phyloP scores from a whole-genome alignment of 2,888 invertebrate species.

The Epirrita christyi region DNA sequence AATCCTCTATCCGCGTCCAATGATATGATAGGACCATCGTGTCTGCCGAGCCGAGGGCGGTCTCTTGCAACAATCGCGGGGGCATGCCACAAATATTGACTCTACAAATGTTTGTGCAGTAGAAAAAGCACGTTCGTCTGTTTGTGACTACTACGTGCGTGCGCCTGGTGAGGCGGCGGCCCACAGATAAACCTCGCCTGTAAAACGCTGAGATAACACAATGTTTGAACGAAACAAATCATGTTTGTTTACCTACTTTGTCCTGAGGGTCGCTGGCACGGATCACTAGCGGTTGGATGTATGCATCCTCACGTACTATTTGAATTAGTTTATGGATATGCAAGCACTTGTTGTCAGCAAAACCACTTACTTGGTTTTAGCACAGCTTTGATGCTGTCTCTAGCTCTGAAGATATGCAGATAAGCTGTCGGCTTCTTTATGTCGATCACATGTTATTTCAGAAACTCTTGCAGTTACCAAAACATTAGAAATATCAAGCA shows the following conservation, averaged over 20 bases:
- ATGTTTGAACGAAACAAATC: conserved; percentile 77
- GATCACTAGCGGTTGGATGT: conserved; percentile 60
- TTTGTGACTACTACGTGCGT: conserved; percentile 63
- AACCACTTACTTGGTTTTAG: conserved; percentile 32
- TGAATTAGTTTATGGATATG: conserved; percentile 59
- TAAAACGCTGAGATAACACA: conserved; percentile 66
- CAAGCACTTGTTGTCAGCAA: conserved; percentile 42
- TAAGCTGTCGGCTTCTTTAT: conserved; percentile 11
- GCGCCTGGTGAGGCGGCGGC: conserved; percentile 58
- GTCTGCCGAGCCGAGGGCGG: conserved; percentile 28
- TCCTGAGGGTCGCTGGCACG: conserved; percentile 62
- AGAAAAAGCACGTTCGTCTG: conserved; percentile 69
- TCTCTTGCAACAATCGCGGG: conserved; percentile 64
- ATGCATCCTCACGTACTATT: conserved; percentile 77
- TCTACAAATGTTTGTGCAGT: conserved; percentile 71
- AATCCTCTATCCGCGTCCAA: conserved; percentile 6
- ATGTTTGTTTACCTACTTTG: conserved; percentile 75
- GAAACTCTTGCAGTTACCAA: conserved; percentile 12
- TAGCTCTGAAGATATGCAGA: conserved; percentile 9
- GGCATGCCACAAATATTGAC: conserved; percentile 78
- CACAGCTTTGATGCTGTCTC: conserved; percentile 6
- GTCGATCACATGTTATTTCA: conserved; percentile 1
- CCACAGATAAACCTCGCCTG: conserved; percentile 62
- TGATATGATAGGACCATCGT: conserved; percentile 28
- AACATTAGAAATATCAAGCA: conserved; percentile 30